Evolutionary conservation across 2,113 vertebrate species (phyloP).

Genomic region (Serilophus lunatus): DNA sequence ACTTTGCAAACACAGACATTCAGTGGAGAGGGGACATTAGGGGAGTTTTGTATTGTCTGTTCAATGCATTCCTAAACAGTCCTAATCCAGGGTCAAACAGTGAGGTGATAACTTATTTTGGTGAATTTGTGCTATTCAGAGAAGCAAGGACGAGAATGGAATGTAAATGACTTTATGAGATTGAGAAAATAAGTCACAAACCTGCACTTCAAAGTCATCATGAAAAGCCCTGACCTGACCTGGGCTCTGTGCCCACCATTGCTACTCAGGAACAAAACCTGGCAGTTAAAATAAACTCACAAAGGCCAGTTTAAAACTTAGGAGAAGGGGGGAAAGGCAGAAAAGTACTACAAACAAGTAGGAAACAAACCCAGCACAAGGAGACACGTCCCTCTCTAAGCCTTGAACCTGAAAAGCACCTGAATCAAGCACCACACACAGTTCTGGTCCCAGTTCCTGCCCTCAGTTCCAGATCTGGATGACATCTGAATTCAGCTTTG

Average conservation of each 20-base stretch:
- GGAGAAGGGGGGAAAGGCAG: not conserved
- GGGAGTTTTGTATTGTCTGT: not conserved
- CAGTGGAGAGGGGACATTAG: not conserved
- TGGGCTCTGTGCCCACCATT: not conserved
- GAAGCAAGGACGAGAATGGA: not conserved
- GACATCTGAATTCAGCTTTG: not conserved
- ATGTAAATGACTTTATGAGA: not conserved
- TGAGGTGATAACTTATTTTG: not conserved
- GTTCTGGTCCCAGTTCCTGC: not conserved
- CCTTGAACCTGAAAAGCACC: not conserved
- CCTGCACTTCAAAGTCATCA: not conserved
- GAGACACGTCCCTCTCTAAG: accelerated
- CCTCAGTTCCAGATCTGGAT: not conserved
- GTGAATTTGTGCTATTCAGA: not conserved
- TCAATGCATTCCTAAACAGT: not conserved
- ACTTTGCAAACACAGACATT: not conserved
- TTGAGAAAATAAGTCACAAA: not conserved
- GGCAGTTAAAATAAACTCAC: not conserved
- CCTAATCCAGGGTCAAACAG: not conserved
- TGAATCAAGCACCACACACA: not conserved
- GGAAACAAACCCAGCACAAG: not conserved
- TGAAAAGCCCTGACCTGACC: not conserved
- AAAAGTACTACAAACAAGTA: not conserved
- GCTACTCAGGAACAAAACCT: not conserved
- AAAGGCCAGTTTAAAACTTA: not conserved